Evolutionary conservation across 2,888 invertebrate species (phyloP).

Genomic region (Noctua pronuba): DNA sequence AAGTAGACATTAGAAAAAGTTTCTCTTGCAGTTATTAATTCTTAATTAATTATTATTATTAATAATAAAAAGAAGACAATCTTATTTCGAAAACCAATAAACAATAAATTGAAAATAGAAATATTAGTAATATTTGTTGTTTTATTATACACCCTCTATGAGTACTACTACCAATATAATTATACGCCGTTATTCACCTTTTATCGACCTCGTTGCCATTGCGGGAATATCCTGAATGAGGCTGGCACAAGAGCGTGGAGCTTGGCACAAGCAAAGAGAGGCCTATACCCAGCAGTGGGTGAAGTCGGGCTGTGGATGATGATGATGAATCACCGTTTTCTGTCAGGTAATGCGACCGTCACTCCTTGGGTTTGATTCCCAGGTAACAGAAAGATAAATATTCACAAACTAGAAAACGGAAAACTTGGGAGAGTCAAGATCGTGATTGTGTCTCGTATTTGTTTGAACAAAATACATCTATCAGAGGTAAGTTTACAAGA

Average conservation of each 20-base stretch:
- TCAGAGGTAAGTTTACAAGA: background rate
- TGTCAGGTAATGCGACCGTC: background rate
- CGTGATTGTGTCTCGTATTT: background rate
- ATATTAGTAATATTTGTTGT: conserved; percentile 85
- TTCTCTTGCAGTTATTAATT: conserved; percentile 87
- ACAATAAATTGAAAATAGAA: conserved; percentile 89
- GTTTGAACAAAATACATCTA: background rate
- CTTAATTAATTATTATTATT: conserved; percentile 83
- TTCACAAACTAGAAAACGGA: background rate
- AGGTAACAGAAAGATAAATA: background rate
- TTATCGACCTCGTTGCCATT: no score
- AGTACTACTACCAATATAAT: background rate
- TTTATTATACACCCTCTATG: conserved; percentile 72
- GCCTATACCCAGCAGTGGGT: no score
- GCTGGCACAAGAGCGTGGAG: no score
- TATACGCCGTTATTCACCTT: background rate
- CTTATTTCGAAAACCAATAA: conserved; percentile 89
- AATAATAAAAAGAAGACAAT: conserved; percentile 83
- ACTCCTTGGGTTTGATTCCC: background rate
- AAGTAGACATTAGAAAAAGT: conserved; percentile 86
- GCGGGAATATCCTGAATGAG: no score
- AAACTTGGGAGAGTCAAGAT: background rate
- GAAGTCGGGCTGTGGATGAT: no score
- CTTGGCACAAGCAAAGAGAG: no score
- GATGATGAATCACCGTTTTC: background rate